Conservation (phyloP, 2,113 vertebrate species). For the Perca schrenkii region DNA sequence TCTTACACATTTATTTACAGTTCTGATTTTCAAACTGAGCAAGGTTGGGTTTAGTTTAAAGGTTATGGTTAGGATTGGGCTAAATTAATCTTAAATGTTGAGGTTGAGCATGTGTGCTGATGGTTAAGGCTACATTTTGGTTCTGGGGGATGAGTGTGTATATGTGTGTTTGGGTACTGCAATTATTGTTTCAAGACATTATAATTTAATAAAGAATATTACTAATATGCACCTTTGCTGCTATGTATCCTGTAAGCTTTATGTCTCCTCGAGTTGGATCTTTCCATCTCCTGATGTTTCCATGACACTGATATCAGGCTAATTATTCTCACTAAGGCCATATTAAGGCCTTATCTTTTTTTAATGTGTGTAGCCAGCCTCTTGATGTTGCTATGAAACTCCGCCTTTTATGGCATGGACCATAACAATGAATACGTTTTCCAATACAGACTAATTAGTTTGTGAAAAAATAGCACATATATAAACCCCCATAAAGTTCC, state of each 20-base stretch:
- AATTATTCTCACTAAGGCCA: conserved; percentile 52
- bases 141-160: not conserved
- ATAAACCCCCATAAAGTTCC: conserved; percentile 4
- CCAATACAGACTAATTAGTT: conserved; percentile 31
- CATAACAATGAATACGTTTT: conserved; percentile 32
- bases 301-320: conserved; percentile 21
- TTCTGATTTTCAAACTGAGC: not conserved
- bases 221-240: conserved; percentile 7
- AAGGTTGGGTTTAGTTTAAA: not conserved
- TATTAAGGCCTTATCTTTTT: conserved; percentile 21
- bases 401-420: conserved; percentile 18
- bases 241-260: not conserved
- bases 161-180: not conserved
- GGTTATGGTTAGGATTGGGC: not conserved
- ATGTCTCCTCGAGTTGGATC: conserved; percentile 28
- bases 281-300: conserved; percentile 28
- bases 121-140: not conserved
- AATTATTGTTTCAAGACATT: not conserved
- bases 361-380: conserved; percentile 27
- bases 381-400: conserved; percentile 44
- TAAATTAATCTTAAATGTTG: not conserved
- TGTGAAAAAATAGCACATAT: not conserved
- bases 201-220: conserved; percentile 24
- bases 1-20: not conserved
- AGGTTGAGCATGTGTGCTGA: not conserved